Evolutionary conservation across 2,888 invertebrate genomes (phyloP), one percentile per base, ranked within the genome.

Genomic region (Philopedon plagiatum): DNA sequence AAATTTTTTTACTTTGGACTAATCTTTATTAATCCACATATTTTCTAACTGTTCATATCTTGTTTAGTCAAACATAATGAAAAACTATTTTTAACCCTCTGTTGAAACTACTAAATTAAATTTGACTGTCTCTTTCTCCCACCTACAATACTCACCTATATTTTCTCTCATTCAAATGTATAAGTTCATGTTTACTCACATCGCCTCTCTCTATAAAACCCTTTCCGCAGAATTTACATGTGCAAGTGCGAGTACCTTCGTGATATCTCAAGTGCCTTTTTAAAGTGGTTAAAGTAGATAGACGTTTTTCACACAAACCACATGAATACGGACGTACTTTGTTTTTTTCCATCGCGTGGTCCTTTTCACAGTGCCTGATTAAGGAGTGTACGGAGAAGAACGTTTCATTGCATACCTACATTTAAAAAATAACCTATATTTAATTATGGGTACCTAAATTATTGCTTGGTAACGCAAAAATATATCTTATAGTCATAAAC

Each of bases 151-250:
- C 19, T 18, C 81, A 82, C 34, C 80, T 78, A 65, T 79, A 81
- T 37, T 80, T 80, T 23, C 80, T 71, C 29, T 76, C 70, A 61
- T 80, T 81, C 32, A 77, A 78, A 69, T 82, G 82, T 4, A 76
- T 80, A 44, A 78, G 76, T 61, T 81, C 81, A 70, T 82, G 82
- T 4, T 76, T 76, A 0, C 75, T 77, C n/a, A 82, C 71, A 60
- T 82, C 81, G 13, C 76, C 78, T 64, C 79, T 80, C 0, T 80
- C 81, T 32, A 81, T 80, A 64, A 79, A 82, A 62, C 86, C 85
- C 79, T 89, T 89, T 8, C 82, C 81, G 58, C 82, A 82, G 65
- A 78, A 79, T 62, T 77, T 79, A 65, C 82, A 82, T 26, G 81
- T 79, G 37, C 81, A 78, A 5, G 73, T 70, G 5, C 81, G 75